phyloP scores from a whole-genome alignment of 2,888 invertebrate species.

The Hymenopus coronatus region DNA sequence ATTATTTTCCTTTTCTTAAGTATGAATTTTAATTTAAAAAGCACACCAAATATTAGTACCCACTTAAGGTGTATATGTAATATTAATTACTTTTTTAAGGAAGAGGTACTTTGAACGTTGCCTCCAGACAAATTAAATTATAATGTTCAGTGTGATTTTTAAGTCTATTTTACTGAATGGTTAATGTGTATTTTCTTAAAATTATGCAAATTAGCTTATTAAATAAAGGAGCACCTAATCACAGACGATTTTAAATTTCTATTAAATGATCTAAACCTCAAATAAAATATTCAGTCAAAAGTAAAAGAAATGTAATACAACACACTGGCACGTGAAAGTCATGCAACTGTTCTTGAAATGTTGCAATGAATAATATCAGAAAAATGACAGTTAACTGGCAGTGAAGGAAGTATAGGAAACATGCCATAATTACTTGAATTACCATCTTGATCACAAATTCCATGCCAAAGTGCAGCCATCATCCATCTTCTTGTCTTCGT shows the following conservation, averaged over 20 bases:
- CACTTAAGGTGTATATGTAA: too few relatives aligned
- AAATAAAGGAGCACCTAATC: not conserved
- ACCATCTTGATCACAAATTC: not conserved
- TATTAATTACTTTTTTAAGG: too few relatives aligned
- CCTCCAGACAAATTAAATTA: too few relatives aligned
- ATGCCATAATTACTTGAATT: not conserved
- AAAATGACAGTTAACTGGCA: not conserved
- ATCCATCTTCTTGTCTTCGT: not conserved
- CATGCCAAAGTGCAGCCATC: not conserved
- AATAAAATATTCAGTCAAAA: not conserved
- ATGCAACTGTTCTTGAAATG: not conserved
- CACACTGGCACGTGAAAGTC: not conserved
- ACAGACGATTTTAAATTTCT: not conserved
- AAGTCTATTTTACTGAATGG: not conserved
- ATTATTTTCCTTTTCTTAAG: too few relatives aligned
- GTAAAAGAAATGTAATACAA: not conserved
- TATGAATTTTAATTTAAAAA: too few relatives aligned
- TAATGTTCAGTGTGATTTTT: not conserved
- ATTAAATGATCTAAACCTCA: not conserved
- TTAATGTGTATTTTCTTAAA: not conserved
- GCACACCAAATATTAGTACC: too few relatives aligned
- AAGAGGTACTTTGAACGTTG: too few relatives aligned
- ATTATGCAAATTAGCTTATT: too few relatives aligned
- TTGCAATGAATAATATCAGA: not conserved
- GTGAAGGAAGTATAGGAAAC: not conserved